Percentiles rank a stretch among this genome's conserved stretches.
These are phyloP conservation scores for Trissolcus japonicus DNA, from an alignment of 2,888 invertebrate species.

Conservation along the genomic window DNA sequence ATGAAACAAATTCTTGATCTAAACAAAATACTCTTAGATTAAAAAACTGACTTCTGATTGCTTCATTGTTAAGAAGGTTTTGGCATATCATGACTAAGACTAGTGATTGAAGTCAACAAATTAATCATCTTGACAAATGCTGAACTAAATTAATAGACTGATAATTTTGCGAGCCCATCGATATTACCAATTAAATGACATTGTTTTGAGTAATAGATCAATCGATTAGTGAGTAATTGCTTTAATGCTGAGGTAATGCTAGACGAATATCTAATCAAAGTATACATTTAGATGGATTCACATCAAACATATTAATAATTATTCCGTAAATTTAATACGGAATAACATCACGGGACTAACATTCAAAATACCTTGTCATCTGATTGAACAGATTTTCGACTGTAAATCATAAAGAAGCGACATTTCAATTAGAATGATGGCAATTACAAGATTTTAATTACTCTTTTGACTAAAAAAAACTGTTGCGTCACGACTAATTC, in stretches of 20 bases:
- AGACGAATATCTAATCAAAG: conserved; percentile 27
- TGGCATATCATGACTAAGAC: background rate
- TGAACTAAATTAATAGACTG: conserved; percentile 11
- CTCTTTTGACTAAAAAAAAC: too few species aligned
- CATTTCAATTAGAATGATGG: too few species aligned
- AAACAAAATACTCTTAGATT: too few species aligned
- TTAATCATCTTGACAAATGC: background rate
- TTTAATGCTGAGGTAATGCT: conserved; percentile 8
- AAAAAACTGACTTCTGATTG: background rate
- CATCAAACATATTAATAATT: too few species aligned
- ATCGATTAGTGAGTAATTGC: conserved; percentile 33
- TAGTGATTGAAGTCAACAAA: background rate
- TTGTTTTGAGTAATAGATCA: conserved; percentile 27
- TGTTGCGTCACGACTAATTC: too few species aligned
- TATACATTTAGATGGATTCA: conserved; percentile 11
- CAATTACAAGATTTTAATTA: too few species aligned
- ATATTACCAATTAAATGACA: conserved; percentile 30
- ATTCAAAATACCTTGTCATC: too few species aligned
- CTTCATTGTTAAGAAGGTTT: background rate
- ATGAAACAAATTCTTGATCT: too few species aligned
- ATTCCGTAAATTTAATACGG: too few species aligned
- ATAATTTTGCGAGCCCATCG: conserved; percentile 21
- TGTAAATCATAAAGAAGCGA: too few species aligned
- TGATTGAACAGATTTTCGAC: too few species aligned
- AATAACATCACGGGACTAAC: too few species aligned